Evolutionary conservation across 2,113 vertebrate genomes (phyloP), one percentile per base, ranked within the genome.

Genomic region (Monopterus albus): DNA sequence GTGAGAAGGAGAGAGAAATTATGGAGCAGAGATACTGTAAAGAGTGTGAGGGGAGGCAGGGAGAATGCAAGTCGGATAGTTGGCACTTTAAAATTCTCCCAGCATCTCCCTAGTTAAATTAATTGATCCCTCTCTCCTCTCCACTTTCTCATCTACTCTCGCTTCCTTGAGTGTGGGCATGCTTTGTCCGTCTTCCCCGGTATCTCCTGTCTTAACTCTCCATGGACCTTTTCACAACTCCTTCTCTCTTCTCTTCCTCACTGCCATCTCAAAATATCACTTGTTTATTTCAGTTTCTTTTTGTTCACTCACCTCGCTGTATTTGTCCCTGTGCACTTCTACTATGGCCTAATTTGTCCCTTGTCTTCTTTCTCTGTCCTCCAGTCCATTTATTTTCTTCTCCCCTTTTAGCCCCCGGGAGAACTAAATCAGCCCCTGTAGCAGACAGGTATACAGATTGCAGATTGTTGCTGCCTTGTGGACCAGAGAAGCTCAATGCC

Each of bases 361-460:
- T 17, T 18, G 26, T 57, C 31, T 55, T 26, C 36, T 46, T 29
- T 70, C 57, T 49, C 39, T 59, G 20, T 53, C 38, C 39, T 51
- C 28, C 7, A 53, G 45, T 26, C 35, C 29, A 47, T 45, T 68
- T 75, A 23, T 75, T 58, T 67, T 55, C 57, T 69, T 49, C 49
- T 49, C 8, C 42, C 28, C 51, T 18, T 4, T 26, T 5, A 18
- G 25, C 56, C 72, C 74, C 53, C 72, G 63, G 51, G 68, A 74
- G 60, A 36, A 62, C 58, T 51, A 70, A 75, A 42, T 65, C 57
- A 64, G 60, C 40, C 69, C 73, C 51, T 61, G 35, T 25, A 79
- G 46, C 67, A 49, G 65, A 79, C 51, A 82, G 67, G 49, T 75
- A 77, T 72, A 33, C 38, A 47, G 53, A 72, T 74, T 78, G 56